Conservation (phyloP, 2,113 vertebrate genomes). For the Okapia johnstoni region DNA sequence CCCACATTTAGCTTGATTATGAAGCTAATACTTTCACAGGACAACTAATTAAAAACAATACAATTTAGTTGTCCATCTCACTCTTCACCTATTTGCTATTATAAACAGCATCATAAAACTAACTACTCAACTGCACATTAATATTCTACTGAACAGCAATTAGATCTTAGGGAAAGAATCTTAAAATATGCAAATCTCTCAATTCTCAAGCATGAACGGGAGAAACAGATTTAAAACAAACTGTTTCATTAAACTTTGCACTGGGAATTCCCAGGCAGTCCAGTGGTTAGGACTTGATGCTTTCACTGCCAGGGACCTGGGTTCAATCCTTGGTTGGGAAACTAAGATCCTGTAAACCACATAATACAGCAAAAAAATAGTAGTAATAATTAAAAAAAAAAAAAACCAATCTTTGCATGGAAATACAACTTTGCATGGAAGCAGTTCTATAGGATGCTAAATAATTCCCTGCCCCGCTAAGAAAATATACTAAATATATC, state of each 20-base stretch:
- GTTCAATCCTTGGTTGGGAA: not conserved
- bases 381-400: not conserved
- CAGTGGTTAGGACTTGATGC: not conserved
- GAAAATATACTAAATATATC: conserved; percentile 6
- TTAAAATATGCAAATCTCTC: not conserved
- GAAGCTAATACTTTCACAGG: not conserved
- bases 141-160: not conserved
- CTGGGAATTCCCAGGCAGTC: not conserved
- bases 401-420: not conserved
- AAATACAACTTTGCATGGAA: not conserved
- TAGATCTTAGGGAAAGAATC: not conserved
- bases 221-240: conserved; percentile 29
- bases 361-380: not conserved
- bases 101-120: conserved; percentile 4
- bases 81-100: not conserved
- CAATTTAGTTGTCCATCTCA: not conserved
- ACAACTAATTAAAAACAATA: not conserved
- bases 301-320: not conserved
- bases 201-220: not conserved
- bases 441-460: not conserved
- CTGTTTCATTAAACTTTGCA: not conserved
- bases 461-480: not conserved
- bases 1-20: not conserved
- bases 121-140: not conserved
- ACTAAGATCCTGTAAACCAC: too few relatives aligned